Evolutionary conservation across 2,888 invertebrate genomes (phyloP).

Genomic region (Stenichneumon culpator): DNA sequence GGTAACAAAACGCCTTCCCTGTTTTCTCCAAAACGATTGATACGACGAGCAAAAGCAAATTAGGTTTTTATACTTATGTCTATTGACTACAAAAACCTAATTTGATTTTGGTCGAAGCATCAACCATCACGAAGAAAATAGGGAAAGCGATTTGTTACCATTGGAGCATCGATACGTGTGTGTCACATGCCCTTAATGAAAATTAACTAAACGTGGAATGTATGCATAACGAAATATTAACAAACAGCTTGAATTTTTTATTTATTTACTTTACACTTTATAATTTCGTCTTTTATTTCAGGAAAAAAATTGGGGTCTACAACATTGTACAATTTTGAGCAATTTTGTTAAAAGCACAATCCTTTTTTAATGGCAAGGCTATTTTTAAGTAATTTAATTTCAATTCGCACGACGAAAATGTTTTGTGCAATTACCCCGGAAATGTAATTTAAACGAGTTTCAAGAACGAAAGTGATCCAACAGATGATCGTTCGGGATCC

Average conservation of each 20-base stretch:
- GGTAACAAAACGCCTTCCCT: no score
- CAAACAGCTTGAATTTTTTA: background rate
- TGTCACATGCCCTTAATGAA: no score
- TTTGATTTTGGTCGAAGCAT: no score
- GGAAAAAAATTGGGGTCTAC: background rate
- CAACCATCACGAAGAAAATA: no score
- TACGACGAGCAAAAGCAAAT: no score
- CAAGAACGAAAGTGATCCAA: conserved; percentile 55
- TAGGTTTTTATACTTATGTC: no score
- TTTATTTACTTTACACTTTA: background rate
- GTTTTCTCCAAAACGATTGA: no score
- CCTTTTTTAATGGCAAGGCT: background rate
- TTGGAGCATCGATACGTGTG: no score
- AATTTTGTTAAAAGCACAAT: background rate
- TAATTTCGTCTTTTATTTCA: background rate
- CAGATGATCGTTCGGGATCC: conserved; percentile 66
- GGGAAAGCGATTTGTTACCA: no score
- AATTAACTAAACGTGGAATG: background rate
- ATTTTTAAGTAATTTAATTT: background rate
- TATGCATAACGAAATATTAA: background rate
- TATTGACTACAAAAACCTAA: no score
- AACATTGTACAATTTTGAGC: background rate
- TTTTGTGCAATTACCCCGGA: background rate
- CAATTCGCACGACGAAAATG: background rate
- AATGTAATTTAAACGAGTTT: conserved; percentile 14